phyloP scores from a whole-genome alignment of 1,140 invertebrate genomes.

The Acromyrmex heyeri region DNA sequence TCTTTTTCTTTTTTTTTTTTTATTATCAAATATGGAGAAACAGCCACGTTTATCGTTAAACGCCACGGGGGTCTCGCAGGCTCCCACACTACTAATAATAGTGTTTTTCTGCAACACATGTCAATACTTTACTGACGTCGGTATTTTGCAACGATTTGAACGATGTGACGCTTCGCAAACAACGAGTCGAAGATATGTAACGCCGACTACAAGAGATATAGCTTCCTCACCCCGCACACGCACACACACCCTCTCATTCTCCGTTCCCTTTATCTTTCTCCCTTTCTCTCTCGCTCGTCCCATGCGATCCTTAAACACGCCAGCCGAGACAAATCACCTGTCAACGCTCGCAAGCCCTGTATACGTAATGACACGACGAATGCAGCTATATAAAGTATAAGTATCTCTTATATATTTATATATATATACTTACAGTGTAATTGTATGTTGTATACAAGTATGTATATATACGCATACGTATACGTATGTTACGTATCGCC shows the following conservation, averaged over 20 bases:
- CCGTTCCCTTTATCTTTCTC: slow-evolving; percentile 45
- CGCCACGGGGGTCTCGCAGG: neutral
- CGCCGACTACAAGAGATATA: slow-evolving; percentile 73
- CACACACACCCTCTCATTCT: slow-evolving; percentile 48
- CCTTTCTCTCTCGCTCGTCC: slow-evolving; percentile 36
- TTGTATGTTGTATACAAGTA: slow-evolving; percentile 70
- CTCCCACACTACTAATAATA: neutral
- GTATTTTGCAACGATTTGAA: slow-evolving; percentile 37
- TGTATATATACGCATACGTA: slow-evolving; percentile 66
- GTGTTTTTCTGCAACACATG: neutral
- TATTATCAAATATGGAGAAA: neutral
- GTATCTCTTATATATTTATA: slow-evolving; percentile 72
- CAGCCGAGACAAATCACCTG: slow-evolving; percentile 71
- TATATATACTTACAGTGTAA: slow-evolving; percentile 70
- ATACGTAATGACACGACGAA: slow-evolving; percentile 71
- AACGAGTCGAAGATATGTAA: slow-evolving; percentile 76
- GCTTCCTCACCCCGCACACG: slow-evolving; percentile 22
- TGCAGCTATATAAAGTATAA: slow-evolving; percentile 76
- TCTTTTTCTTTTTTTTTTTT: neutral
- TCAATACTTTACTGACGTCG: slow-evolving; percentile 29
- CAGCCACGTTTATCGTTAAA: slow-evolving; percentile 32
- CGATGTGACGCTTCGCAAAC: slow-evolving; percentile 54
- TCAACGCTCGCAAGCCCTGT: slow-evolving; percentile 71
- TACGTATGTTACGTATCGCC: slow-evolving; percentile 58
- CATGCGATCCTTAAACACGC: slow-evolving; percentile 64